Conservation (phyloP, 2,113 vertebrate species). For the Chunga burmeisteri region DNA sequence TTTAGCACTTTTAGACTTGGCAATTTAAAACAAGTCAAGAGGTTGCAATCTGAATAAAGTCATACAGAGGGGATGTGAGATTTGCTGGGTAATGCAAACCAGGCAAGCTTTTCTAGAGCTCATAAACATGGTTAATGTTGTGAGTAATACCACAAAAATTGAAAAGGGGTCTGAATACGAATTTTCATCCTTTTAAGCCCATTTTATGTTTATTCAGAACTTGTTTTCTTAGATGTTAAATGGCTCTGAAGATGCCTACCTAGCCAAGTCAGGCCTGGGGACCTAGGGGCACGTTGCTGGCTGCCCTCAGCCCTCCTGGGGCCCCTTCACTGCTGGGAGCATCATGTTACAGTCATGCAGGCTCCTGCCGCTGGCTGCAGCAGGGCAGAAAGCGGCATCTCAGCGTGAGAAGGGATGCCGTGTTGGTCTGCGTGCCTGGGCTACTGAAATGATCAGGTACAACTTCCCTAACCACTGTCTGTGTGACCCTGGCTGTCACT, state of each 20-base stretch:
- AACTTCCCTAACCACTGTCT: neutral
- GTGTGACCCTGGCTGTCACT: neutral
- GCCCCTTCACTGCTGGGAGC: rapidly evolving
- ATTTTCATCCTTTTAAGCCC: neutral
- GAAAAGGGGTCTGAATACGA: neutral
- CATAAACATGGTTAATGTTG: neutral
- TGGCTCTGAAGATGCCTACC: neutral
- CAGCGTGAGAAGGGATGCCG: neutral
- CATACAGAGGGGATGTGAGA: rapidly evolving
- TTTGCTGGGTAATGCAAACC: neutral
- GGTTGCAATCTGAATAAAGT: neutral
- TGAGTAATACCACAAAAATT: neutral
- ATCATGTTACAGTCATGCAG: rapidly evolving
- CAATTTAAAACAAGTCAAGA: neutral
- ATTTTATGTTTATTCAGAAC: neutral
- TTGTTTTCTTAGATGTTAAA: neutral
- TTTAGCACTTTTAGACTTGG: neutral
- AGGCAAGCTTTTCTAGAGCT: neutral
- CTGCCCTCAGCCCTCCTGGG: neutral
- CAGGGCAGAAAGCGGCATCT: rapidly evolving
- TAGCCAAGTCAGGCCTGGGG: neutral
- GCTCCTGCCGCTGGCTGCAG: neutral
- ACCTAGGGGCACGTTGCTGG: rapidly evolving
- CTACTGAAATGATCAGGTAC: neutral
- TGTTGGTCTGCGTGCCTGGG: neutral